These are phyloP conservation scores for Tympanuchus pallidicinctus DNA, from an alignment of 2,113 vertebrate genomes.

Conservation along the genomic window DNA sequence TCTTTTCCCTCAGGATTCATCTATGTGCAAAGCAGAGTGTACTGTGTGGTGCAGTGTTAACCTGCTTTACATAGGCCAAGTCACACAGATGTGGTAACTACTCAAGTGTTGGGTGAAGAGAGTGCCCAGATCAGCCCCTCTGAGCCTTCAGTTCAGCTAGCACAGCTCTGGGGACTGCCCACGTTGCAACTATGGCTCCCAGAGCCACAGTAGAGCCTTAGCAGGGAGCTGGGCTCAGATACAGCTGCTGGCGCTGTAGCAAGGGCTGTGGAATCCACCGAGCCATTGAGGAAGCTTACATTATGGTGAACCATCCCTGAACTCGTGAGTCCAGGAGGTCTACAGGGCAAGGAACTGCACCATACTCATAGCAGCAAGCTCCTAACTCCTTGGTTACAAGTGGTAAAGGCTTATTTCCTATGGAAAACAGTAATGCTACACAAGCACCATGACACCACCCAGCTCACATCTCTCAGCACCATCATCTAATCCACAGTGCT, in stretches of 20 bases:
- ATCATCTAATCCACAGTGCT: accelerated
- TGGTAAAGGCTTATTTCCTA: neutral
- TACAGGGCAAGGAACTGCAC: neutral
- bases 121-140: neutral
- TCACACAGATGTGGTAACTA: neutral
- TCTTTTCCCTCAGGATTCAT: neutral
- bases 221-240: neutral
- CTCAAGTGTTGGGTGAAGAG: accelerated
- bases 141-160: neutral
- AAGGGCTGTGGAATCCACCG: neutral
- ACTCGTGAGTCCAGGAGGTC: accelerated
- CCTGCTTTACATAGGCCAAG: no score
- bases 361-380: neutral
- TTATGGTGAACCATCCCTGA: neutral
- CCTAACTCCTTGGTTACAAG: neutral
- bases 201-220: accelerated
- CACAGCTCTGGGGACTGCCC: neutral
- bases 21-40: neutral
- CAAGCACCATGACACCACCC: neutral
- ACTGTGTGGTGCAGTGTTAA: neutral
- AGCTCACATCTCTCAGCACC: neutral
- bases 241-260: neutral
- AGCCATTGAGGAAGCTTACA: neutral
- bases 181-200: neutral
- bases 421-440: neutral